Evolutionary conservation across 1,140 invertebrate genomes (phyloP).

Genomic region (Anastatus disparis): DNA sequence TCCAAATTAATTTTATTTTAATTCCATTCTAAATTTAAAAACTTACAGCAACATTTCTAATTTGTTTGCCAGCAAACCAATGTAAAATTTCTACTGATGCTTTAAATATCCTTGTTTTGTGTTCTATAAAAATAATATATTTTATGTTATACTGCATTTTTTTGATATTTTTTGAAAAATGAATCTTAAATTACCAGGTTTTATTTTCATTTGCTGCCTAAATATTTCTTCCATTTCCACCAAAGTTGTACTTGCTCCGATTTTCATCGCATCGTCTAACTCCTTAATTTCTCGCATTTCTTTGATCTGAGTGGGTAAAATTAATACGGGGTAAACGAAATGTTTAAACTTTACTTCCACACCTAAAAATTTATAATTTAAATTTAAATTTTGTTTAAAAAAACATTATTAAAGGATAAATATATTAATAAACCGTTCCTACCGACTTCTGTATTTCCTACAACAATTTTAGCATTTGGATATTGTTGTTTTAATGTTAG

Average conservation of each 20-base stretch:
- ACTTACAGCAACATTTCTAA: constrained; percentile 82
- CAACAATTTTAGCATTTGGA: constrained; percentile 86
- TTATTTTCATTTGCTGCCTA: constrained; percentile 68
- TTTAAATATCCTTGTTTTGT: constrained; percentile 77
- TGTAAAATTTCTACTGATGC: constrained; percentile 87
- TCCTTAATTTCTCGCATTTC: constrained; percentile 75
- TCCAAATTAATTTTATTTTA: background rate
- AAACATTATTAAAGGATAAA: background rate
- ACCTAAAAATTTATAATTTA: constrained; percentile 53
- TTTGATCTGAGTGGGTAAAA: constrained; percentile 78
- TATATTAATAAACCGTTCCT: constrained; percentile 17
- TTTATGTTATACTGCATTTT: background rate
- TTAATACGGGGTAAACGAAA: constrained; percentile 81
- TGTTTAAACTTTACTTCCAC: constrained; percentile 93
- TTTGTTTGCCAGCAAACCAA: constrained; percentile 95
- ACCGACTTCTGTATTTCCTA: constrained; percentile 95
- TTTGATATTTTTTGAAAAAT: background rate
- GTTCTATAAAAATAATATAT: constrained; percentile 53
- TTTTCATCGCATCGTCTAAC: constrained; percentile 70
- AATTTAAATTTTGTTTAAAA: background rate
- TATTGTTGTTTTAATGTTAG: constrained; percentile 78
- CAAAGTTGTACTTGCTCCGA: constrained; percentile 86
- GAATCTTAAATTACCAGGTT: constrained; percentile 62
- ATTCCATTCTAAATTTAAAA: background rate
- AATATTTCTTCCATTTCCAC: constrained; percentile 77